phyloP scores from a whole-genome alignment of 2,797 vertebrate genomes.

The Anabacerthia variegaticeps region DNA sequence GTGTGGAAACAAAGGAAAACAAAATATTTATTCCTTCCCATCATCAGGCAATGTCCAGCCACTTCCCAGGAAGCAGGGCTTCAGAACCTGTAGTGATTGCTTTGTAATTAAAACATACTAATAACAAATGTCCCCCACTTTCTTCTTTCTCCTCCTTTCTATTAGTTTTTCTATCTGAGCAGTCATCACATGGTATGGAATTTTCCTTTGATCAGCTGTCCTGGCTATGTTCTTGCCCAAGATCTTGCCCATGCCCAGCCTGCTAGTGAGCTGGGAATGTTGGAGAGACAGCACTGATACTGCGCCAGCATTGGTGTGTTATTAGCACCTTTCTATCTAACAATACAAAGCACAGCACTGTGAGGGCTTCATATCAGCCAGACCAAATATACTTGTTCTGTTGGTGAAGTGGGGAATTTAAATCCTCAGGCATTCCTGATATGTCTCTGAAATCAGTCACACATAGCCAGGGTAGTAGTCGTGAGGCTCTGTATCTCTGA shows the following conservation, averaged over 20 bases:
- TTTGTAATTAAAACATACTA: not conserved
- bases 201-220: not conserved
- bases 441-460: not conserved
- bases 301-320: not conserved
- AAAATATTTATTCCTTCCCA: not conserved
- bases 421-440: not conserved
- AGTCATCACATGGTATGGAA: not conserved
- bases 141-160: not conserved
- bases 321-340: not conserved
- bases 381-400: not conserved
- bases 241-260: not conserved
- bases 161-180: not conserved
- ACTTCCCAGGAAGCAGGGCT: not conserved
- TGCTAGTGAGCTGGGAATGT: not conserved
- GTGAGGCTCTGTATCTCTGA: not conserved
- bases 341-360: not conserved
- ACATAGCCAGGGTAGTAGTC: not conserved
- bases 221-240: not conserved
- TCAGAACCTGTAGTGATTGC: not conserved
- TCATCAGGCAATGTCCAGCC: not conserved
- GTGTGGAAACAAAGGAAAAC: not conserved
- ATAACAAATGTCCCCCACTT: not conserved
- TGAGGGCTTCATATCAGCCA: not conserved
- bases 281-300: not conserved
- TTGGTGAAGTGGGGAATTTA: not conserved